Base-by-base conservation (phyloP, 2,888 invertebrate species). In the Lycaena phlaeas region DNA sequence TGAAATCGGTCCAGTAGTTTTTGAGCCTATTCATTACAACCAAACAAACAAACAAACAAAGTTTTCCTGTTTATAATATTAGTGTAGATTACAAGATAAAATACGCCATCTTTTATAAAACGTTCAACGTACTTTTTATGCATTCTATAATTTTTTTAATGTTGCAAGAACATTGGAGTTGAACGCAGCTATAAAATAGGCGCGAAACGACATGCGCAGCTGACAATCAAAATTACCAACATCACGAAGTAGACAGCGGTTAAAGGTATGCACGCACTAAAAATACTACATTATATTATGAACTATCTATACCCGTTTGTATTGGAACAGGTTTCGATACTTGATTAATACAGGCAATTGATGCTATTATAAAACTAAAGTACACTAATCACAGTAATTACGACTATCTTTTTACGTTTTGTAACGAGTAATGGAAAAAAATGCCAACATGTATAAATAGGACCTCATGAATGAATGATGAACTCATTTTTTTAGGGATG, bases 171-270 rank as follows among this genome's bases (percentile, higher is more conserved):
- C 42, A 44, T 44, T 46, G 40, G 42, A 46, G 39, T 36, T 43
- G 43, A 49, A 46, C 41, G 44, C 43, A 41, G 44, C 42, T 38
- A 49, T 49, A 49, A 46, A 43, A 38, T 42, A 45, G 37, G 42
- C 46, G 43, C 48, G 41, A 48, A 42, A 43, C 43, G 31, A 44
- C 41, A 43, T 34, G 37, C 36, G 17, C 43, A 42, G 30, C 36
- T 46, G 50, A 50, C 46, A 46, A 44, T 48, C 48, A 48, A 42
- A 39, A 42, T 43, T 46, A 43, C 43, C 46, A 50, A 46, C 40
- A 46, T 48, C 44, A 42, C 43, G 42, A 34, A 40, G 36, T 38
- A 38, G 43, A 29, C 41, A 37, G 31, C 40, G 29, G 9, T 9
- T n/a, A n/a, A n/a, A n/a, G n/a, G n/a, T n/a, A n/a, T 22, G 22